Conservation (phyloP, 2,113 vertebrate species). For the Misgurnus anguillicaudatus region DNA sequence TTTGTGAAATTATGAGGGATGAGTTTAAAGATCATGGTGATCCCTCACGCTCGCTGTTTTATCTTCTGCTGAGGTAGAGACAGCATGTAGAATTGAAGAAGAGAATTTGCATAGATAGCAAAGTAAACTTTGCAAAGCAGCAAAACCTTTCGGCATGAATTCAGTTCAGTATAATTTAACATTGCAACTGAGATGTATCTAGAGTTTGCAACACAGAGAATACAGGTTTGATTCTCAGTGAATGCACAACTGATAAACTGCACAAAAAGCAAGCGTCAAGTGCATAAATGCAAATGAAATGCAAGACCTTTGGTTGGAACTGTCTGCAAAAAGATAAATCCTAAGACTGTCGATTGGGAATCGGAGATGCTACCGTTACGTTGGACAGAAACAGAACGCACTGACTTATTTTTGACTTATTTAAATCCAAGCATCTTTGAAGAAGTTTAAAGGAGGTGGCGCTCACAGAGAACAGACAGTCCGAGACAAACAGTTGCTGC, state of each 20-base stretch:
- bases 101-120: conserved; percentile 1
- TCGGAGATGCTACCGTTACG: conserved; percentile 3
- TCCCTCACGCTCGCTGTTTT: neutral
- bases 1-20: conserved; percentile 27
- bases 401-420: neutral
- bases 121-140: conserved; percentile 3
- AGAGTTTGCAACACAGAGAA: no score
- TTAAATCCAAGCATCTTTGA: neutral
- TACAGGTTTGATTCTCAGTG: no score
- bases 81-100: conserved; percentile 1
- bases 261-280: no score
- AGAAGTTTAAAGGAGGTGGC: neutral
- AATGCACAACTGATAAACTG: no score
- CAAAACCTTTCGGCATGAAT: neutral
- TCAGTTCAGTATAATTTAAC: neutral
- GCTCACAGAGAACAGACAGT: conserved; percentile 2
- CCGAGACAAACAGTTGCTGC: conserved; percentile 5
- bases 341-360: conserved; percentile 15
- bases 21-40: conserved; percentile 6
- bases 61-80: neutral
- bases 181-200: no score
- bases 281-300: neutral
- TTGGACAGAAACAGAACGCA: neutral
- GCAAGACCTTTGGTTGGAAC: conserved; percentile 11
- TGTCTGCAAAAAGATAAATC: neutral